phyloP scores from a whole-genome alignment of 2,113 vertebrate species.

The Saguinus midas region DNA sequence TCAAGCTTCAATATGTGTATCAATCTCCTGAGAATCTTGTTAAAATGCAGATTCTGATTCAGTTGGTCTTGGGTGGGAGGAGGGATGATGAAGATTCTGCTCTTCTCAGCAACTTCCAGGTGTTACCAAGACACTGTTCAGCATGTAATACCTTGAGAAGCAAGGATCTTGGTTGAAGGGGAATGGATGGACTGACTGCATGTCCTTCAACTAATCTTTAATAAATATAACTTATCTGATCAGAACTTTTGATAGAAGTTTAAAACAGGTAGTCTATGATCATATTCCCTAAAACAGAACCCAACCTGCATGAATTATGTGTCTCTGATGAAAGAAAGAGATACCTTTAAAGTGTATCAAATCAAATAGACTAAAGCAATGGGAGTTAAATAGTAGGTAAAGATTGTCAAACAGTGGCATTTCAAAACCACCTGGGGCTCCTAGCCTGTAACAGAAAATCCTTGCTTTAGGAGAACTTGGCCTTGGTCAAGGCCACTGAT shows the following conservation, averaged over 20 bases:
- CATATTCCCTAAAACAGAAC: not conserved
- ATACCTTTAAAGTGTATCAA: not conserved
- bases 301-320: not conserved
- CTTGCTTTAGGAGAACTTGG: not conserved
- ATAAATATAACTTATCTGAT: not conserved
- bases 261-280: not conserved
- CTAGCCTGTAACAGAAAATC: not conserved
- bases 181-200: not conserved
- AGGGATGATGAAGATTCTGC: not conserved
- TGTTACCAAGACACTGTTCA: not conserved
- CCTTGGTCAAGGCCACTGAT: not conserved
- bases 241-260: not conserved
- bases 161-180: not conserved
- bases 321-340: not conserved
- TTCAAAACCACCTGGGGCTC: not conserved
- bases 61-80: accelerated
- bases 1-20: not conserved
- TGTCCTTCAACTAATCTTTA: not conserved
- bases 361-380: not conserved
- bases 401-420: not conserved
- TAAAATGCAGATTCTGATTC: not conserved
- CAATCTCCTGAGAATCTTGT: not conserved
- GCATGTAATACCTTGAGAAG: not conserved
- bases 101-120: not conserved
- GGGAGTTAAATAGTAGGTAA: not conserved